Evolutionary conservation across 2,888 invertebrate genomes (phyloP), one percentile per base, ranked within the genome.

Genomic region (Homarus gammarus): DNA sequence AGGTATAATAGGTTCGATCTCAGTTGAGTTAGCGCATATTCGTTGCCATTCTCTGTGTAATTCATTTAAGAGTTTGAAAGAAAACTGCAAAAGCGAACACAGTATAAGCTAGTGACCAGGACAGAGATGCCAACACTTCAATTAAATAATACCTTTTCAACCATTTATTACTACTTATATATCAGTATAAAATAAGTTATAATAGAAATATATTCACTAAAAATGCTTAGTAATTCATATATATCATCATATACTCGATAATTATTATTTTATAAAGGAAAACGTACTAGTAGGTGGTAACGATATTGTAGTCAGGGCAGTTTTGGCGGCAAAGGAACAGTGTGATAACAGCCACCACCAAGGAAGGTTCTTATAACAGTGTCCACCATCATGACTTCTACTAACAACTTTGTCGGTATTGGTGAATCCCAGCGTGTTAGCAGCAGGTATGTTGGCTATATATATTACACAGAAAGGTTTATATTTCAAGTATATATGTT

Each of bases 271-370:
- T 56, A 22, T 27, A 10, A 64, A 27, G 22, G 8, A 64, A 70
- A 33, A 33, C 49, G 81, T 61, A 31, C 27, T 40, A n/a, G 0
- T 81, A 81, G n/a, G n/a, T 84, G 75, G 64, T 61, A 84, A 84
- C 75, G n/a, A 2, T 31, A 22, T 40, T 31, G 6, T 27, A 12
- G 61, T 75, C 64, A 70, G 22, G 75, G 73, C 61, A 40, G 84
- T 84, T 84, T 84, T 84, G 84, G 84, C 84, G 84, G 75, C 33
- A 84, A 84, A 73, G 75, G 84, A 84, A 84, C 84, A 84, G 84
- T 64, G 27, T 27, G 3, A 12, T n/a, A 27, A 0, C n/a, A 56
- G 10, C 27, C 64, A 27, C 5, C n/a, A 8, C 1, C 6, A 8
- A 8, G 2, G 64, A 3, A 12, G 2, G 6, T 2, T 22, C n/a